Conservation (phyloP, 2,888 invertebrate genomes). For the Polietes domitor region DNA sequence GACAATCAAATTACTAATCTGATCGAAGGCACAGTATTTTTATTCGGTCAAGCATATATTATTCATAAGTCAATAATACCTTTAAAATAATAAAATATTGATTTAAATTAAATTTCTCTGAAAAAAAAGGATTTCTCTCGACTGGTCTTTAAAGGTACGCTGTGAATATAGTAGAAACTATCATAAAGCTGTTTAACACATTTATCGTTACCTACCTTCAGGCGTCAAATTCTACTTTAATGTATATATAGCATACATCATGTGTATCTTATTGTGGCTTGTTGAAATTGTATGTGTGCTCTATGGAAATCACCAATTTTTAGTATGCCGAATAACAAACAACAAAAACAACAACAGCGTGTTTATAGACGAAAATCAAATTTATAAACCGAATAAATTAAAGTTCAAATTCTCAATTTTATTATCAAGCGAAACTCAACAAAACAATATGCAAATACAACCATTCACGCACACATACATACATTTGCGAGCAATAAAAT, state of each 20-base stretch:
- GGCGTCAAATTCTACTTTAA: neutral
- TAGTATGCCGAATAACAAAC: neutral
- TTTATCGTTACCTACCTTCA: neutral
- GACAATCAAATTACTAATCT: no score
- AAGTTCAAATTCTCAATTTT: neutral
- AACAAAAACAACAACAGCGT: neutral
- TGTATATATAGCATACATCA: neutral
- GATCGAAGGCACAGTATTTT: no score
- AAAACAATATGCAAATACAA: neutral
- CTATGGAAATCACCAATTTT: neutral
- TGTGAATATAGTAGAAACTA: no score
- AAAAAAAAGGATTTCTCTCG: no score
- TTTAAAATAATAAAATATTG: no score
- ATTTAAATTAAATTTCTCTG: no score
- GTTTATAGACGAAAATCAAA: neutral
- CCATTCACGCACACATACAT: neutral
- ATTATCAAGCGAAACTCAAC: neutral
- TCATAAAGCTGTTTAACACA: no score
- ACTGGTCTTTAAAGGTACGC: no score
- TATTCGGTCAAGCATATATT: no score
- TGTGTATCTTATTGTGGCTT: no score
- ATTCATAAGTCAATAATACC: no score
- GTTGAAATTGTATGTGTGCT: no score
- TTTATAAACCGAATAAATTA: neutral
- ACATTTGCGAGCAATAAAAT: neutral